These are phyloP conservation scores for Apodemus speciosus DNA, from an alignment of 2,113 vertebrate genomes.

Conservation along the genomic window DNA sequence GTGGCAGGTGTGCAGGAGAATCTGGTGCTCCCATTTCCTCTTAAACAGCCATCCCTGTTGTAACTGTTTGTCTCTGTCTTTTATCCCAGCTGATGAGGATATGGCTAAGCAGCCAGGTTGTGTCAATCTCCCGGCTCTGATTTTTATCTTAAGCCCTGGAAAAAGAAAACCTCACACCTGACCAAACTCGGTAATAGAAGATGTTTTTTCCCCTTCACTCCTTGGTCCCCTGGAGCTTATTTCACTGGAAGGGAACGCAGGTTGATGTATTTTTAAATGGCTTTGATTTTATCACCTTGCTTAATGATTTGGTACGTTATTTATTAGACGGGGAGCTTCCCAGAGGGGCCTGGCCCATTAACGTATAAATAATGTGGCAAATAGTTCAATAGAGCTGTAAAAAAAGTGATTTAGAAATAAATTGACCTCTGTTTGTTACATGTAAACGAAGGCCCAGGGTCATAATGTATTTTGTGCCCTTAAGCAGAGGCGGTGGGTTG, in stretches of 20 bases:
- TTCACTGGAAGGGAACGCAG: conserved; percentile 85
- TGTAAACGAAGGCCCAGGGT: conserved; percentile 85
- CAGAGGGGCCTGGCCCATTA: conserved; percentile 87
- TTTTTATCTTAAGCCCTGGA: conserved; percentile 70
- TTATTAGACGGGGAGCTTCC: conserved; percentile 87
- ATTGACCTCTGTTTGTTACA: conserved; percentile 87
- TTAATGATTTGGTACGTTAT: conserved; percentile 90
- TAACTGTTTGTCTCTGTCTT: conserved; percentile 3
- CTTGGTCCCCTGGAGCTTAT: conserved; percentile 85
- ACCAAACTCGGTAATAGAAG: conserved; percentile 72
- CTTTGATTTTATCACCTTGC: conserved; percentile 89
- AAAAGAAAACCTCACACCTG: conserved; percentile 54
- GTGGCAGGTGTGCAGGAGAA: not conserved
- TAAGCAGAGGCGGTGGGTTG: conserved; percentile 59
- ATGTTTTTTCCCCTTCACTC: conserved; percentile 33
- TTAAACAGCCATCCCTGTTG: not conserved
- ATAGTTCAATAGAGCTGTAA: conserved; percentile 89
- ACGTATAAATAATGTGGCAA: conserved; percentile 90
- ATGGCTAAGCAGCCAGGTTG: conserved; percentile 58
- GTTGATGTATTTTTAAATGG: conserved; percentile 91
- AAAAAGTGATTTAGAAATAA: conserved; percentile 88
- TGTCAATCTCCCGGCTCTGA: conserved; percentile 58
- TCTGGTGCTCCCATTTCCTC: not conserved
- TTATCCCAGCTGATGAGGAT: conserved; percentile 3
- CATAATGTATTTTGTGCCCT: conserved; percentile 84